Percentiles rank a stretch among this genome's conserved stretches.
These are phyloP conservation scores for Cerastoderma edule DNA, from an alignment of 2,888 invertebrate genomes.

Conservation along the genomic window DNA sequence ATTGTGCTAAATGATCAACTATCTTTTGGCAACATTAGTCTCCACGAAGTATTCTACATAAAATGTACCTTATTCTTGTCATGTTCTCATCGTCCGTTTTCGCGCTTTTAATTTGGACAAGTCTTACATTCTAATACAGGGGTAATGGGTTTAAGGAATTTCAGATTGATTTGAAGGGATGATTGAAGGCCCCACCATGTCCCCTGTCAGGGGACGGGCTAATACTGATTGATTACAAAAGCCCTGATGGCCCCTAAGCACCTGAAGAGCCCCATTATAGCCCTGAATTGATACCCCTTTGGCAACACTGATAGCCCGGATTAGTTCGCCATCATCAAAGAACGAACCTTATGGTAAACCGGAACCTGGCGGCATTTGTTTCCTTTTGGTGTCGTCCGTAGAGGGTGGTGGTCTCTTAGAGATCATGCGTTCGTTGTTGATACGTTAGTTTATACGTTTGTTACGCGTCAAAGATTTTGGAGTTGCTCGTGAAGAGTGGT, in stretches of 20 bases:
- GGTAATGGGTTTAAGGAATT: not conserved
- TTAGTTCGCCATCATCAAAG: slow-evolving; percentile 20
- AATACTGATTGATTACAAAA: slow-evolving; percentile 27
- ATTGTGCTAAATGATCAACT: too few relatives aligned
- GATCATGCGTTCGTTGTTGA: too few relatives aligned
- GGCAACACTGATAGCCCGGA: slow-evolving; percentile 1
- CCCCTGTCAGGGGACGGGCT: slow-evolving; percentile 15
- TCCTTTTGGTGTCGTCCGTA: too few relatives aligned
- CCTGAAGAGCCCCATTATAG: slow-evolving; percentile 17
- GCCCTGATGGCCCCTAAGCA: slow-evolving; percentile 22
- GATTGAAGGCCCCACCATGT: slow-evolving; percentile 21
- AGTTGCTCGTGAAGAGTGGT: too few relatives aligned
- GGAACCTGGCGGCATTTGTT: too few relatives aligned
- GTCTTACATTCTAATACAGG: not conserved
- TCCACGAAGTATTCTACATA: not conserved
- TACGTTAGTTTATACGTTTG: too few relatives aligned
- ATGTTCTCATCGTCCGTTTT: too few relatives aligned
- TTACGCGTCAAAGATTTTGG: too few relatives aligned
- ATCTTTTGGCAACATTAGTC: too few relatives aligned
- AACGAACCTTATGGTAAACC: too few relatives aligned
- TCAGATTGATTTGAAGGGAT: not conserved
- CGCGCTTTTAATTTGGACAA: too few relatives aligned
- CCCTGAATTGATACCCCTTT: slow-evolving; percentile 21
- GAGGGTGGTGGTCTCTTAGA: too few relatives aligned
- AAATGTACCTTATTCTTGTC: not conserved